A percentile compares a stretch with the other conserved stretches of the same genome.
Evolutionary conservation across 2,113 vertebrate species (phyloP).

Genomic region (Platysteira castanea): DNA sequence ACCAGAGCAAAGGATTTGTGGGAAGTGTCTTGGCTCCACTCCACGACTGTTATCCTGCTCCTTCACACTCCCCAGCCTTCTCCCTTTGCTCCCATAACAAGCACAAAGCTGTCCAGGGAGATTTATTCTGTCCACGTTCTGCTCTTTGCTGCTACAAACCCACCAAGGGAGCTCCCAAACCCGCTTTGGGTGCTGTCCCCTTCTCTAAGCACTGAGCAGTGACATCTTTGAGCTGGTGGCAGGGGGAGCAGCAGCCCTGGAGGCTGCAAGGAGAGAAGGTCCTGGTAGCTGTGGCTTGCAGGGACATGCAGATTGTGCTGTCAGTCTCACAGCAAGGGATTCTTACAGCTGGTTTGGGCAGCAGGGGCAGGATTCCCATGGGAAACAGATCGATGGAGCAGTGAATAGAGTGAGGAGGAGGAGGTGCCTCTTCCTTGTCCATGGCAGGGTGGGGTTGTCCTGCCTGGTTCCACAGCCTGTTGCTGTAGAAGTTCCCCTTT

Average conservation of each 20-base stretch:
- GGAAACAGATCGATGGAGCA: not conserved
- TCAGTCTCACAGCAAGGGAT: not conserved
- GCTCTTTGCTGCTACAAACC: not conserved
- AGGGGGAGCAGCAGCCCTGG: not conserved
- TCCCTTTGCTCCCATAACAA: not conserved
- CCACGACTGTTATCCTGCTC: not conserved
- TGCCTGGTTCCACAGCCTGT: not conserved
- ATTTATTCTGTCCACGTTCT: not conserved
- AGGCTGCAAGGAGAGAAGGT: not conserved
- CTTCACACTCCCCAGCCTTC: not conserved
- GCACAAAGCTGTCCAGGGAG: not conserved
- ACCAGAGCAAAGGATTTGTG: not conserved
- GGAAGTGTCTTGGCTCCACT: not conserved
- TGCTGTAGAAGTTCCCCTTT: not conserved
- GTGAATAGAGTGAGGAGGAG: not conserved
- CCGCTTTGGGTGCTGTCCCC: not conserved
- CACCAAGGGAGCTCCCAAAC: not conserved
- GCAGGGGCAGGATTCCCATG: not conserved
- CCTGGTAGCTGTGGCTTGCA: not conserved
- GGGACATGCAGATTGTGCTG: not conserved
- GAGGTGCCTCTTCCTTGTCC: not conserved
- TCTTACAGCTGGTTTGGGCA: not conserved
- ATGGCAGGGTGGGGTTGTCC: not conserved
- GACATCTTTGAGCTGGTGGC: constrained; percentile 6
- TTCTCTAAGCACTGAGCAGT: not conserved